These are phyloP conservation scores for Arrhamphus sclerolepis DNA, from an alignment of 2,797 vertebrate species.

Conservation along the genomic window DNA sequence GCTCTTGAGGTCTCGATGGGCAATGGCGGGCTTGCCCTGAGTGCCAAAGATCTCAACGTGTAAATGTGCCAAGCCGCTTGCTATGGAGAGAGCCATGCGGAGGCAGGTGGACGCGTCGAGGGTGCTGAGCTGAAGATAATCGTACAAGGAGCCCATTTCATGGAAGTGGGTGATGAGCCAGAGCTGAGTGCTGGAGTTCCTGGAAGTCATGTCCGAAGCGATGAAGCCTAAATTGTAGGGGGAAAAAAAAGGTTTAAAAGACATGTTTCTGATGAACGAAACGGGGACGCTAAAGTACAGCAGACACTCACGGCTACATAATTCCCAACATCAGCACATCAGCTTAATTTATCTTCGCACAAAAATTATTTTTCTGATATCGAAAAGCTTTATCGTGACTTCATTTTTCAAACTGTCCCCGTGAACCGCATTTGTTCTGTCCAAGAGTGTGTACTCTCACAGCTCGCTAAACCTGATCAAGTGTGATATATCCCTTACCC, in stretches of 20 bases:
- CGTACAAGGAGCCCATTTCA: conserved; percentile 95
- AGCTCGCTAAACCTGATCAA: too few species aligned
- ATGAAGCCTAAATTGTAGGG: conserved; percentile 88
- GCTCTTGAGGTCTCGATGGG: conserved; percentile 97
- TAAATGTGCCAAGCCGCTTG: conserved; percentile 93
- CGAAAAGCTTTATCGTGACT: too few species aligned
- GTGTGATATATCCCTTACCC: conserved; percentile 74
- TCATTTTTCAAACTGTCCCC: too few species aligned
- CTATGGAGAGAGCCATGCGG: conserved; percentile 92
- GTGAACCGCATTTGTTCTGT: too few species aligned
- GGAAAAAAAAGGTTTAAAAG: conserved; percentile 10
- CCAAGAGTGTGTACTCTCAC: too few species aligned
- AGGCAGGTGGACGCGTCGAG: conserved; percentile 92
- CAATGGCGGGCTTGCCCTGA: conserved; percentile 96
- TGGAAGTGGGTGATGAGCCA: conserved; percentile 99
- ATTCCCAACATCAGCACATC: neutral
- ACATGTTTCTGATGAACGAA: conserved; percentile 8
- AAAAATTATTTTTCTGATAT: too few species aligned
- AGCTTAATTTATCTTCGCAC: neutral
- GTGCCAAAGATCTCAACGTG: conserved; percentile 98
- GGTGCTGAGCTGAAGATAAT: conserved; percentile 95
- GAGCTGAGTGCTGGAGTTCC: conserved; percentile 97
- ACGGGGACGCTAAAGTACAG: neutral
- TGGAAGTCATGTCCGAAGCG: conserved; percentile 97
- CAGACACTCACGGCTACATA: neutral